Evolutionary conservation across 2,888 invertebrate genomes (phyloP).

Genomic region (Thalpophila matura): DNA sequence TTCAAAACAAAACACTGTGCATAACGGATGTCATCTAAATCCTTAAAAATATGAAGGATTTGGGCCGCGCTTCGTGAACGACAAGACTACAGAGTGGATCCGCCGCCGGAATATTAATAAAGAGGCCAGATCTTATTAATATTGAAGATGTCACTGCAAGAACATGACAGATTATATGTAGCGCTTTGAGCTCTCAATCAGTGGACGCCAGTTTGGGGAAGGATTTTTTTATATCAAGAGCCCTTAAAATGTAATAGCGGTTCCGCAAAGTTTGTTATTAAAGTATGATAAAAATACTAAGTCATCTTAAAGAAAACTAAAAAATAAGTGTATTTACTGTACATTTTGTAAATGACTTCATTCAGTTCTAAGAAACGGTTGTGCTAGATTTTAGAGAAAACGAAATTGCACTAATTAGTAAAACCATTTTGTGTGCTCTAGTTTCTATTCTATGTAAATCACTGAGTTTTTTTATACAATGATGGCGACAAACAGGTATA

Average conservation of each 20-base stretch:
- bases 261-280: not conserved
- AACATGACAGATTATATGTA: constrained; percentile 56
- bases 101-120: constrained; percentile 60
- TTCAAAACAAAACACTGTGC: constrained; percentile 54
- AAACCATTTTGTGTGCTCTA: too few relatives aligned
- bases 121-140: constrained; percentile 58
- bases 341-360: too few relatives aligned
- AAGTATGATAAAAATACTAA: too few relatives aligned
- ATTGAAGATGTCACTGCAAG: constrained; percentile 55
- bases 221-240: not conserved
- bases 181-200: constrained; percentile 50
- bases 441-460: too few relatives aligned
- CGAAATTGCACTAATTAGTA: too few relatives aligned
- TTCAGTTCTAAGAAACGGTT: too few relatives aligned
- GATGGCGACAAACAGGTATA: too few relatives aligned
- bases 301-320: too few relatives aligned
- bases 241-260: not conserved
- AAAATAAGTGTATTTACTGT: too few relatives aligned
- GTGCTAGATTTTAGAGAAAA: too few relatives aligned
- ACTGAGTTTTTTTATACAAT: too few relatives aligned
- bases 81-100: constrained; percentile 50
- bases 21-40: constrained; percentile 54
- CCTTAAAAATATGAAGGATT: constrained; percentile 66
- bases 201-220: constrained; percentile 26
- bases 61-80: constrained; percentile 47